Percentiles rank a stretch among this genome's conserved stretches.
phyloP scores from a whole-genome alignment of 2,888 invertebrate species.

The Julus scandinavius region DNA sequence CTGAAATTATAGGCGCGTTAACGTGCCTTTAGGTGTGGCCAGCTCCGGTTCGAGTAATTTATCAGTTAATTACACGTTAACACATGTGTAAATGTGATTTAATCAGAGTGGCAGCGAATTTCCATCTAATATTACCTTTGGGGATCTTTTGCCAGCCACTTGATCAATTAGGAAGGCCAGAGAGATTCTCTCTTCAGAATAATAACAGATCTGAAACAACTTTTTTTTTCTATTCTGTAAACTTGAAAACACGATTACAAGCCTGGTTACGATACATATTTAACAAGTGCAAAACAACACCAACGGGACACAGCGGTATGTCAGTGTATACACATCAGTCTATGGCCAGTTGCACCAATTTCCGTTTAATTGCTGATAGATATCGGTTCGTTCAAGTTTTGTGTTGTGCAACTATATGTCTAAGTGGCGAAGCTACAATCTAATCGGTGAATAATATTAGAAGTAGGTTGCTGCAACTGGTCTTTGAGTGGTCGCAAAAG shows the following conservation, averaged over 20 bases:
- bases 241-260: slow-evolving; percentile 21
- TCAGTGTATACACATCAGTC: background rate
- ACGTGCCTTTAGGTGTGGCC: slow-evolving; percentile 48
- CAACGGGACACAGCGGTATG: background rate
- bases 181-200: background rate
- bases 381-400: background rate
- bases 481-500: background rate
- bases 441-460: background rate
- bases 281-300: background rate
- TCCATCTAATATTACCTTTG: slow-evolving; percentile 34
- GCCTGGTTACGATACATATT: background rate
- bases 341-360: background rate
- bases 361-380: background rate
- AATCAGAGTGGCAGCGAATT: slow-evolving; percentile 47
- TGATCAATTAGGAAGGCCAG: slow-evolving; percentile 41
- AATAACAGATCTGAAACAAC: slow-evolving; percentile 24
- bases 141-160: slow-evolving; percentile 34
- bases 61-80: slow-evolving; percentile 51
- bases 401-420: background rate
- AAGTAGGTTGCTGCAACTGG: background rate
- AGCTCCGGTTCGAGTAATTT: slow-evolving; percentile 43
- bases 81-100: slow-evolving; percentile 48
- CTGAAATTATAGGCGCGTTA: slow-evolving; percentile 28
- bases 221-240: background rate
- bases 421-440: background rate